Conservation (phyloP, 2,888 invertebrate genomes). For the Tenthredo notha region DNA sequence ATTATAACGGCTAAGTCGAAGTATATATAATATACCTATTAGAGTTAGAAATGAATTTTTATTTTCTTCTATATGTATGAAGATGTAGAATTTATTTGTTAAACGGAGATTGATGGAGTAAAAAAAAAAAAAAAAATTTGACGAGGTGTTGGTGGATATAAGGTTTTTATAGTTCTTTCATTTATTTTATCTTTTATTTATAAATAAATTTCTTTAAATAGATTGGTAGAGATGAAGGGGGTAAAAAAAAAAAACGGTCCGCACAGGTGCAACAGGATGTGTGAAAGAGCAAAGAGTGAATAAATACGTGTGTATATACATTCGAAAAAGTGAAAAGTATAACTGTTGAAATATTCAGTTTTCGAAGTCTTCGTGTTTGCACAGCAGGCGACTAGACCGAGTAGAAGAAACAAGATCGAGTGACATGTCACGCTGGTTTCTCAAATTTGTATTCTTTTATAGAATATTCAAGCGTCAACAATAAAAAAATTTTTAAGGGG, state of each 20-base stretch:
- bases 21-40: neutral
- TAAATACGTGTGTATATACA: slow-evolving; percentile 16
- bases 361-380: slow-evolving; percentile 63
- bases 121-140: too few relatives aligned
- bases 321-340: slow-evolving; percentile 36
- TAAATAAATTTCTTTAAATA: neutral
- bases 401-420: slow-evolving; percentile 54
- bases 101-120: slow-evolving; percentile 9
- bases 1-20: slow-evolving; percentile 19
- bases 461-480: slow-evolving; percentile 50
- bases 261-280: slow-evolving; percentile 32
- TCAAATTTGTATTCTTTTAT: slow-evolving; percentile 60
- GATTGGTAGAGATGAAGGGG: neutral
- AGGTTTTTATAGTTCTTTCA: neutral
- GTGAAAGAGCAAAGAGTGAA: slow-evolving; percentile 32
- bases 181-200: neutral
- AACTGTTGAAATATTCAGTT: slow-evolving; percentile 53
- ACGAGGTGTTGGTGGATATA: neutral
- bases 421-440: slow-evolving; percentile 62
- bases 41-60: slow-evolving; percentile 19
- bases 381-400: slow-evolving; percentile 63
- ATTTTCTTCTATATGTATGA: neutral
- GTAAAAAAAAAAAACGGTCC: too few relatives aligned
- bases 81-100: neutral
- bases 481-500: slow-evolving; percentile 52